Conservation (phyloP, 2,888 invertebrate species). For the Eledona agricola region DNA sequence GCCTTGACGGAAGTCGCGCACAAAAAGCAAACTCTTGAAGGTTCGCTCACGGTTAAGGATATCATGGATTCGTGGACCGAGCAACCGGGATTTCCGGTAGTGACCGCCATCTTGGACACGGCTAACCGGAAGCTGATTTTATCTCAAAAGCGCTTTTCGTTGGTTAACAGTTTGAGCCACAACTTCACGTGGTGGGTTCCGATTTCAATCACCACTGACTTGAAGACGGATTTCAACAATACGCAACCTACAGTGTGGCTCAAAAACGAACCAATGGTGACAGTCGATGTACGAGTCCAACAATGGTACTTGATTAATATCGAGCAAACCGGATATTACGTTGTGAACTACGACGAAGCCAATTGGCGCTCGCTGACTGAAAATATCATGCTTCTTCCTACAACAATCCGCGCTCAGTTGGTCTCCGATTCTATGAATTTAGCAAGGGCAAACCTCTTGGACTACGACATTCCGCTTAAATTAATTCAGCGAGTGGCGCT, state of each 20-base stretch:
- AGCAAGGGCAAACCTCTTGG: constrained; percentile 67
- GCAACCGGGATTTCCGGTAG: constrained; percentile 74
- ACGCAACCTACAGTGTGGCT: constrained; percentile 65
- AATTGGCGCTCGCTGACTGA: constrained; percentile 68
- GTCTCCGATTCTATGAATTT: constrained; percentile 74
- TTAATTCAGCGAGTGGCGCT: constrained; percentile 65
- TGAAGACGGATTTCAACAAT: constrained; percentile 54
- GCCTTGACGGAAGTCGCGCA: constrained; percentile 69
- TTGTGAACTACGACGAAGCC: constrained; percentile 71
- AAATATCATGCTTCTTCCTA: constrained; percentile 67
- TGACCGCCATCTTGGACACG: constrained; percentile 65
- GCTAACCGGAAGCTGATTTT: constrained; percentile 57
- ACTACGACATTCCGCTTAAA: constrained; percentile 67
- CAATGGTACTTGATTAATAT: constrained; percentile 75
- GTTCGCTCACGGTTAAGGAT: constrained; percentile 64
- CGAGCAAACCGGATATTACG: constrained; percentile 71
- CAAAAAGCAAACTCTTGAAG: constrained; percentile 54
- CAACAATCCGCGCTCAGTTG: constrained; percentile 72
- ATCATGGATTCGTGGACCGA: constrained; percentile 76
- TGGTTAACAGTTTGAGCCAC: constrained; percentile 45
- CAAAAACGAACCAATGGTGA: constrained; percentile 57
- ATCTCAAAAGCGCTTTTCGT: constrained; percentile 59
- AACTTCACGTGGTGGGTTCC: constrained; percentile 64
- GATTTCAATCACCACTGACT: constrained; percentile 61
- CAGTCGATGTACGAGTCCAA: constrained; percentile 53